Conservation (phyloP, 2,113 vertebrate species). For the Gnathonemus longibarbis region DNA sequence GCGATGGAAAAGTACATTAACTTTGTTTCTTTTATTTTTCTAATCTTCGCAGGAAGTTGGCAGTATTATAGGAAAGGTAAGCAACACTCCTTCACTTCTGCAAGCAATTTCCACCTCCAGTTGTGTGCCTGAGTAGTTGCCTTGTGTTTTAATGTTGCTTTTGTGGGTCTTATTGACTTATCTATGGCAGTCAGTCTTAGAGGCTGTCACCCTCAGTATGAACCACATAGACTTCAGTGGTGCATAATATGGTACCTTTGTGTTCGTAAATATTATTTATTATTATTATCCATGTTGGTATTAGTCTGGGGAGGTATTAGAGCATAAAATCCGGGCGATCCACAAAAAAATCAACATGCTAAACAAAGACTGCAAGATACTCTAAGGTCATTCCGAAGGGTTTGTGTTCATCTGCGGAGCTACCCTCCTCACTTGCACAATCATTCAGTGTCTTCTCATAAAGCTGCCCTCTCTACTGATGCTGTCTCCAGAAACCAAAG, state of each 20-base stretch:
- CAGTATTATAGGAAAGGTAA: constrained; percentile 67
- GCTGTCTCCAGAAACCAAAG: not conserved
- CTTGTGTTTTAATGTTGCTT: not conserved
- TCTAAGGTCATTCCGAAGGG: not conserved
- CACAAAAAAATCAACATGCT: not conserved
- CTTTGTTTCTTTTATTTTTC: constrained; percentile 13
- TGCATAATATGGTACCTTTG: not conserved
- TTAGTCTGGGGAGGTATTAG: not conserved
- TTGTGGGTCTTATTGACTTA: not conserved
- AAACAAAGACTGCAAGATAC: not conserved
- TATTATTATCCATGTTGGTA: not conserved
- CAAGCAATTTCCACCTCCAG: not conserved
- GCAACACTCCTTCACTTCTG: constrained; percentile 13
- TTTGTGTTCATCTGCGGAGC: not conserved
- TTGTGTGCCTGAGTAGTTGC: not conserved
- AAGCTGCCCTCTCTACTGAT: not conserved
- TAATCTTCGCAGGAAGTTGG: constrained; percentile 54
- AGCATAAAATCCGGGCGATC: not conserved
- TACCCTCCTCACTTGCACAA: not conserved
- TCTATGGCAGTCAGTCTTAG: not conserved
- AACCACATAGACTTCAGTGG: not conserved
- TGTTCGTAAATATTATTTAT: constrained; percentile 1
- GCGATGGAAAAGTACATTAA: not conserved
- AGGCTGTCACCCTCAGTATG: not conserved
- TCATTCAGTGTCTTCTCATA: not conserved